Evolutionary conservation across 2,113 vertebrate species (phyloP).

Genomic region (Felis chaus): DNA sequence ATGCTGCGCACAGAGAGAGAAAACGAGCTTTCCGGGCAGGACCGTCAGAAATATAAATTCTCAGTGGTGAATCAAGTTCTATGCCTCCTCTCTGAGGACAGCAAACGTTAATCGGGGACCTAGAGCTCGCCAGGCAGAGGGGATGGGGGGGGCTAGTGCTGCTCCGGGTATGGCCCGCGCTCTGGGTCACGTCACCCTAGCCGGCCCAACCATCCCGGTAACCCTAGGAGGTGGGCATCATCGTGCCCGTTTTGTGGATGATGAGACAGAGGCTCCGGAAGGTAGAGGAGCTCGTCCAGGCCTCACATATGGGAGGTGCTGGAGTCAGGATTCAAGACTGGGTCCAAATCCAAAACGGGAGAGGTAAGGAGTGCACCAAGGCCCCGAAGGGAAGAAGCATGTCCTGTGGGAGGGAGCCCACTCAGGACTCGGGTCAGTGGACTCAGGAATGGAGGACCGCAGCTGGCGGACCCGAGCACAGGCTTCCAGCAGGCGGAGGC

Average conservation of each 20-base stretch:
- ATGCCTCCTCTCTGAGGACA: accelerated
- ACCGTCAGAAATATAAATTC: neutral
- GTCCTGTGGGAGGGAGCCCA: neutral
- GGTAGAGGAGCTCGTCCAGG: neutral
- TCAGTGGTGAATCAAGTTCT: neutral
- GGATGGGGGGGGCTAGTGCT: neutral
- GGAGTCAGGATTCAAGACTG: neutral
- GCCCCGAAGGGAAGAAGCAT: neutral
- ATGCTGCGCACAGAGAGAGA: neutral
- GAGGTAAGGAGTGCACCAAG: neutral
- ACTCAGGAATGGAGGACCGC: neutral
- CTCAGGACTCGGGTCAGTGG: no score
- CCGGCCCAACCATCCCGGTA: neutral
- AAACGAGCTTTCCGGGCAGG: neutral
- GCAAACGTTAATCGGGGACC: neutral
- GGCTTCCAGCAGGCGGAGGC: accelerated
- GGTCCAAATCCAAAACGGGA: neutral
- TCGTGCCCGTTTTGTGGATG: neutral
- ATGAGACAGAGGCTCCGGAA: neutral
- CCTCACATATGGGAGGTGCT: neutral
- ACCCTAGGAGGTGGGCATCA: neutral
- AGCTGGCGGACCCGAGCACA: neutral
- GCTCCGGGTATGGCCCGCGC: accelerated
- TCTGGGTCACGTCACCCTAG: neutral
- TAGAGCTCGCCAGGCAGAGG: no score